phyloP scores from a whole-genome alignment of 2,888 invertebrate genomes.

The Pyrocoelia pectoralis region DNA sequence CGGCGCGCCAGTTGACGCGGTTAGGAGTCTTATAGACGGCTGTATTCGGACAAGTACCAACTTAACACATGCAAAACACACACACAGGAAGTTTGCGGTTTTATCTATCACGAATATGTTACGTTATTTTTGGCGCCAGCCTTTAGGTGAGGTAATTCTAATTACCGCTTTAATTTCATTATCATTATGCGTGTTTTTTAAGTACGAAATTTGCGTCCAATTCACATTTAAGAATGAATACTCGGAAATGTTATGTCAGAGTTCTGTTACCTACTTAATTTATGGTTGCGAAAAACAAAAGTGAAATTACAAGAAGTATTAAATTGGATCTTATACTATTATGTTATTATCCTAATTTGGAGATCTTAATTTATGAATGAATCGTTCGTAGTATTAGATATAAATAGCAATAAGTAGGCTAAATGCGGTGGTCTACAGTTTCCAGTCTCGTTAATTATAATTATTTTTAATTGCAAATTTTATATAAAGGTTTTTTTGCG shows the following conservation, averaged over 20 bases:
- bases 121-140: conserved; percentile 44
- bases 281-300: conserved; percentile 13
- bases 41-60: conserved; percentile 35
- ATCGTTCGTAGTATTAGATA: neutral
- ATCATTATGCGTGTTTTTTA: conserved; percentile 23
- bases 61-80: conserved; percentile 47
- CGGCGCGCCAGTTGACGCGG: conserved; percentile 40
- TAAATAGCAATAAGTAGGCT: neutral
- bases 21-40: conserved; percentile 40
- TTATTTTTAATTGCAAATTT: neutral
- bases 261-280: conserved; percentile 5
- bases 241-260: conserved; percentile 22
- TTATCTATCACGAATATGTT: conserved; percentile 41
- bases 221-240: conserved; percentile 13
- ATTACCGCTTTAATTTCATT: conserved; percentile 22
- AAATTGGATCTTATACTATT: neutral
- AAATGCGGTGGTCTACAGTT: neutral
- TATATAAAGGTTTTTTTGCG: neutral
- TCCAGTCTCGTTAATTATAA: neutral
- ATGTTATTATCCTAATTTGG: neutral
- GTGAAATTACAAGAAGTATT: neutral
- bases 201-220: neutral
- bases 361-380: neutral
- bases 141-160: conserved; percentile 30
- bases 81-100: conserved; percentile 50